phyloP scores from a whole-genome alignment of 2,113 vertebrate species.

The Corythaeola cristata region DNA sequence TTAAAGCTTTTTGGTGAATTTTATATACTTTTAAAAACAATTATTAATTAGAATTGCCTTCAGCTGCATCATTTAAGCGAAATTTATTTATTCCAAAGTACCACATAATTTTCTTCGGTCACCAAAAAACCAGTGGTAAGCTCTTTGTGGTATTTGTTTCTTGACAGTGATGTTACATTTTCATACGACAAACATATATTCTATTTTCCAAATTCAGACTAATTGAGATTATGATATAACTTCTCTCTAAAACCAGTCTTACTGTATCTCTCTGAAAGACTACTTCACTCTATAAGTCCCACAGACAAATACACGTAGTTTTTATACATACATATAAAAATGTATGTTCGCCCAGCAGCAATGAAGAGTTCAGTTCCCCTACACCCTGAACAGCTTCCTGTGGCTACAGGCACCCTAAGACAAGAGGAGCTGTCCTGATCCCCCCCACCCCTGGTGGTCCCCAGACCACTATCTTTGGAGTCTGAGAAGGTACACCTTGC shows the following conservation, averaged over 20 bases:
- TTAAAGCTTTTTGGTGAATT: constrained; percentile 9
- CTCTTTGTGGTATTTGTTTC: not conserved
- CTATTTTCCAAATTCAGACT: not conserved
- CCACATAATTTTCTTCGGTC: not conserved
- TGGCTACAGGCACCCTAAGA: not conserved
- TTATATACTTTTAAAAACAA: not conserved
- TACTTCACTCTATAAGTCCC: not conserved
- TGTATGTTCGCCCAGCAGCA: not conserved
- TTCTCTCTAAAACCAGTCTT: not conserved
- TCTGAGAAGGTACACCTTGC: not conserved
- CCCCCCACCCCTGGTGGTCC: too few relatives aligned
- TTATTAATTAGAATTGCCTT: not conserved
- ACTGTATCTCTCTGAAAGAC: not conserved
- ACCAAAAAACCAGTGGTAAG: not conserved
- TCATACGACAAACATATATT: not conserved
- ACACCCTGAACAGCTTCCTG: fast-evolving
- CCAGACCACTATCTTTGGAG: not conserved
- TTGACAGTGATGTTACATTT: not conserved
- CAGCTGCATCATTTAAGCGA: not conserved
- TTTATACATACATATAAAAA: not conserved
- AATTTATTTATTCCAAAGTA: constrained; percentile 5
- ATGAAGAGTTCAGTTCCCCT: not conserved
- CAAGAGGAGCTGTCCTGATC: not conserved
- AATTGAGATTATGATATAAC: not conserved
- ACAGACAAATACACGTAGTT: not conserved